Evolutionary conservation across 2,888 invertebrate species (phyloP).

Genomic region (Spisula solida): DNA sequence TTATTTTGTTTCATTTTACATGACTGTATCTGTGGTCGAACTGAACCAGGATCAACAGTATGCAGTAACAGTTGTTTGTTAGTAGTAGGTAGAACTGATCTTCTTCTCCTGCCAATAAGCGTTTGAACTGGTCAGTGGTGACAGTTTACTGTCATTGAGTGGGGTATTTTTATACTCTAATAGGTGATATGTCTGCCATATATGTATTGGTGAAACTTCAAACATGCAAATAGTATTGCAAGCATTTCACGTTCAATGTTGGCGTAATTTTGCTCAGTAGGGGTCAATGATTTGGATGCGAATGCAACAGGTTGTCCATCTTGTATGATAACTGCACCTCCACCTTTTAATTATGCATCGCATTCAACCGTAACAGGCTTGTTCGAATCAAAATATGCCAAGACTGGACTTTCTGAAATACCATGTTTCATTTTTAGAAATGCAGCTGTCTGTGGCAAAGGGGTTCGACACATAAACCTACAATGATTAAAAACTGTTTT

Average conservation of each 20-base stretch:
- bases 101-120: no score
- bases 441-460: no score
- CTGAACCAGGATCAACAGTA: no score
- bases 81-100: no score
- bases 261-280: conserved; percentile 68
- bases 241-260: conserved; percentile 34
- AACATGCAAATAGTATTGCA: conserved; percentile 36
- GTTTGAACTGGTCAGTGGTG: no score
- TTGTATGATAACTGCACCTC: conserved; percentile 72
- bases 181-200: conserved; percentile 5
- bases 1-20: no score
- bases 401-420: background rate
- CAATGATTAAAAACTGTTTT: no score
- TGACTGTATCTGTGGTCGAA: no score
- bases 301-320: conserved; percentile 72
- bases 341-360: conserved; percentile 51
- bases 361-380: conserved; percentile 65
- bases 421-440: conserved; percentile 15
- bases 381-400: conserved; percentile 31
- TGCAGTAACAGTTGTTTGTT: no score
- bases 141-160: no score
- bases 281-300: conserved; percentile 72
- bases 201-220: conserved; percentile 27
- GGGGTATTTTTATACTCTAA: no score
- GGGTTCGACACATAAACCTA: no score